These are phyloP conservation scores for Acanthopagrus latus DNA, from an alignment of 2,797 vertebrate genomes.

Conservation along the genomic window DNA sequence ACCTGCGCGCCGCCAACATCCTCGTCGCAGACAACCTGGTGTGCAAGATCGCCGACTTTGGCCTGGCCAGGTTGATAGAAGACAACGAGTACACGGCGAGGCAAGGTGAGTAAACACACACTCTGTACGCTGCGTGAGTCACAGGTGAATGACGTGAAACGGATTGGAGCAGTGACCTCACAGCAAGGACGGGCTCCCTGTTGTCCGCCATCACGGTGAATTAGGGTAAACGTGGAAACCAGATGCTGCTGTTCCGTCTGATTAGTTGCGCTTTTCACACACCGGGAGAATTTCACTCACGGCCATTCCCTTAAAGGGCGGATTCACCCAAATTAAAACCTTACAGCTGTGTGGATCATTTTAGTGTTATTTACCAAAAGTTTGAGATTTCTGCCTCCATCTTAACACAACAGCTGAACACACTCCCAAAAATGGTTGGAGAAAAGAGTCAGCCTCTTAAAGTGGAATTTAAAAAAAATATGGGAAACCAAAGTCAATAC, in stretches of 20 bases:
- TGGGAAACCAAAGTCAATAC: too few species aligned
- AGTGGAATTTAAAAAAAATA: too few species aligned
- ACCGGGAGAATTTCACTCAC: constrained; percentile 19
- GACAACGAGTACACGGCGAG: constrained; percentile 98
- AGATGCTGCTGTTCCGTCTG: constrained; percentile 58
- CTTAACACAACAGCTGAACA: too few species aligned
- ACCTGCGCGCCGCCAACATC: constrained; percentile 96
- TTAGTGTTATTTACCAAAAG: neutral
- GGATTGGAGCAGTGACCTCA: constrained; percentile 38
- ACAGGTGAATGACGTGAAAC: constrained; percentile 32
- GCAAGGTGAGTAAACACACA: constrained; percentile 87
- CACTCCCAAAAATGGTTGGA: too few species aligned
- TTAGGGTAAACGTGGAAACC: constrained; percentile 60
- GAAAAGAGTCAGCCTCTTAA: too few species aligned
- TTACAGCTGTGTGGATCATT: neutral
- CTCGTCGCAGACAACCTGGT: constrained; percentile 96
- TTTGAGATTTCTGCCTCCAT: neutral
- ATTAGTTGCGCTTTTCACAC: constrained; percentile 54
- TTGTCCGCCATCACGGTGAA: constrained; percentile 51
- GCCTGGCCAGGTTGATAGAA: constrained; percentile 96
- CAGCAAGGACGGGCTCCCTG: constrained; percentile 35
- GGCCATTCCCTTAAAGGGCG: constrained; percentile 2
- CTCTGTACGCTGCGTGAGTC: constrained; percentile 19
- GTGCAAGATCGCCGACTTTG: constrained; percentile 98
- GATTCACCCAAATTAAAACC: neutral